Percentiles rank a stretch among this genome's conserved stretches.
Conservation (phyloP, 2,797 vertebrate genomes). For the Chloroceryle amazona region DNA sequence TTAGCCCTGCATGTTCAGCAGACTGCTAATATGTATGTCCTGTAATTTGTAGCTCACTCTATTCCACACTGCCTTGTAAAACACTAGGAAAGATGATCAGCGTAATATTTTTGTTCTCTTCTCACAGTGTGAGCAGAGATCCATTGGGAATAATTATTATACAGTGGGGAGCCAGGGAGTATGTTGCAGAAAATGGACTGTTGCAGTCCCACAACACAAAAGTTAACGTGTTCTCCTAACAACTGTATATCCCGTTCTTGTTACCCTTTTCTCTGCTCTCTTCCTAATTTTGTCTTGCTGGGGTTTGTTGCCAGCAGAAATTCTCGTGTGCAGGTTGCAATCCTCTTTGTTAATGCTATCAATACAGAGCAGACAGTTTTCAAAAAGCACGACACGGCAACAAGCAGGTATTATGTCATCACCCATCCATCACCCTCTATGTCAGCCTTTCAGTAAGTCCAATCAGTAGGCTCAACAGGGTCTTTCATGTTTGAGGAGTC, state of each 20-base stretch:
- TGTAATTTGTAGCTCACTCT: neutral
- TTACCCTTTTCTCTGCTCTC: neutral
- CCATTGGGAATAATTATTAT: neutral
- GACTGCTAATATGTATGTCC: neutral
- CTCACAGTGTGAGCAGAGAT: neutral
- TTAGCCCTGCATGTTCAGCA: neutral
- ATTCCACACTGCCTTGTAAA: neutral
- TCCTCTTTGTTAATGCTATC: conserved; percentile 65
- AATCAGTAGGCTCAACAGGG: conserved; percentile 49
- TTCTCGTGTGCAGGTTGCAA: neutral
- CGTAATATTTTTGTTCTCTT: neutral
- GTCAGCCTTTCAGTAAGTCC: conserved; percentile 61
- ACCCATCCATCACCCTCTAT: conserved; percentile 52
- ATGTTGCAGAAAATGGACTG: neutral
- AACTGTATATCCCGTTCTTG: conserved; percentile 10
- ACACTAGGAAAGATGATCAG: neutral
- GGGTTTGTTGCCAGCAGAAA: conserved; percentile 49
- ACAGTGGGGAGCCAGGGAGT: neutral
- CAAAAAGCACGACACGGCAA: conserved; percentile 42
- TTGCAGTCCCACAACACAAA: neutral
- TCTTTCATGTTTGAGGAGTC: conserved; percentile 29
- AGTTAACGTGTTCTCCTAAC: neutral
- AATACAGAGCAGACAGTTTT: conserved; percentile 62
- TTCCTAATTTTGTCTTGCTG: conserved; percentile 12
- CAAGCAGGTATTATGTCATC: conserved; percentile 65